Evolutionary conservation across 2,888 invertebrate species (phyloP).

Genomic region (Napeogenes sylphis): DNA sequence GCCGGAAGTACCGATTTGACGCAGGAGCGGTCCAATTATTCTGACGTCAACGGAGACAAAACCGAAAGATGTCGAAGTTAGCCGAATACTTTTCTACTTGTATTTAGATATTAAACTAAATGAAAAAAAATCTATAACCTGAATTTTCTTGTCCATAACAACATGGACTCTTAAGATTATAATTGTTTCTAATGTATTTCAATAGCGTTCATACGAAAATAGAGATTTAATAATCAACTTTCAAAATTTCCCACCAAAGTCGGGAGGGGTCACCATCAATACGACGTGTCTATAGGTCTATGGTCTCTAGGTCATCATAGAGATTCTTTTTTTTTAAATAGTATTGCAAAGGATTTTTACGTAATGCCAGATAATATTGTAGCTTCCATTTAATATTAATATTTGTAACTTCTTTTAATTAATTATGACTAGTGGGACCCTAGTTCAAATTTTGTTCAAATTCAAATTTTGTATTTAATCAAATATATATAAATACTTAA

Average conservation of each 20-base stretch:
- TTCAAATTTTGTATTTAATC: no score
- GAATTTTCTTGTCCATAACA: background rate
- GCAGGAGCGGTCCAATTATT: conserved; percentile 66
- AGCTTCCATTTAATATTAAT: no score
- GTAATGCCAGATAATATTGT: background rate
- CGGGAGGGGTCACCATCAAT: conserved; percentile 73
- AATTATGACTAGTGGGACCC: no score
- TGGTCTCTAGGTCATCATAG: conserved; percentile 50
- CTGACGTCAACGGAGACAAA: conserved; percentile 70
- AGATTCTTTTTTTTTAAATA: conserved; percentile 31
- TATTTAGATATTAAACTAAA: conserved; percentile 11
- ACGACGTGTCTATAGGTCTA: conserved; percentile 68
- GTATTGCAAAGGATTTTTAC: conserved; percentile 1
- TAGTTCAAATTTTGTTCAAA: no score
- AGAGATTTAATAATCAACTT: conserved; percentile 27
- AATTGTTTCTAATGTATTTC: background rate
- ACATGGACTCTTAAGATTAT: conserved; percentile 10
- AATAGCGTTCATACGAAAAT: conserved; percentile 8
- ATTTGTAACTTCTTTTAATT: no score
- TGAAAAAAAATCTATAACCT: conserved; percentile 13
- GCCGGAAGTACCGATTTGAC: conserved; percentile 69
- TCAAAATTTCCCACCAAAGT: conserved; percentile 63
- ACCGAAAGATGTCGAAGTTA: conserved; percentile 55
- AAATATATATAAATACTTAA: no score
- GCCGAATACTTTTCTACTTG: conserved; percentile 43